phyloP scores from a whole-genome alignment of 2,888 invertebrate species.

The Herminia tarsipennalis region DNA sequence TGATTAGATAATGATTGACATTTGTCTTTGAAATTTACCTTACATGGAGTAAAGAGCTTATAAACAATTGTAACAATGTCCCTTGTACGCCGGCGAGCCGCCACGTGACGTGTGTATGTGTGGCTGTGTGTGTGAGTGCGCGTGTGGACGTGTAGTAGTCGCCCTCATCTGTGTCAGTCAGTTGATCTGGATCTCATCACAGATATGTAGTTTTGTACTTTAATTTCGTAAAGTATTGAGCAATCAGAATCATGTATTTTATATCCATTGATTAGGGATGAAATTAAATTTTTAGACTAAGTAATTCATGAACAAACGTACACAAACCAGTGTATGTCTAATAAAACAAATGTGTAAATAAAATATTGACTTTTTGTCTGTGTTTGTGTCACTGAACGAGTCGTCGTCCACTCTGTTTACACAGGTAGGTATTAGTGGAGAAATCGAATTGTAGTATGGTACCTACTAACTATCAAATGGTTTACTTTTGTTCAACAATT shows the following conservation, averaged over 20 bases:
- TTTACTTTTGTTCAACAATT: no score
- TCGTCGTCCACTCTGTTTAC: constrained; percentile 14
- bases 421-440: neutral
- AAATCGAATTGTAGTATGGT: neutral
- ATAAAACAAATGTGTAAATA: constrained; percentile 83
- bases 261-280: constrained; percentile 79
- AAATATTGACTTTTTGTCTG: constrained; percentile 77
- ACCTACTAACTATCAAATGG: no score
- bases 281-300: constrained; percentile 74
- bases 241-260: constrained; percentile 83
- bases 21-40: constrained; percentile 66
- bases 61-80: constrained; percentile 53
- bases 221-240: constrained; percentile 72
- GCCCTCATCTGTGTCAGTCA: constrained; percentile 51
- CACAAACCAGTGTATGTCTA: constrained; percentile 81
- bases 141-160: constrained; percentile 43
- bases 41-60: constrained; percentile 72
- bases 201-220: constrained; percentile 80
- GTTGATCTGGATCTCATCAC: constrained; percentile 79
- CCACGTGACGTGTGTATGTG: constrained; percentile 34
- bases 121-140: constrained; percentile 40
- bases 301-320: constrained; percentile 82
- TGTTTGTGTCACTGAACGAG: constrained; percentile 47
- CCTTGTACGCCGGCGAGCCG: constrained; percentile 50
- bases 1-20: constrained; percentile 75